These are phyloP conservation scores for Scaptomyza montana DNA, from an alignment of 1,140 invertebrate species.

Conservation along the genomic window DNA sequence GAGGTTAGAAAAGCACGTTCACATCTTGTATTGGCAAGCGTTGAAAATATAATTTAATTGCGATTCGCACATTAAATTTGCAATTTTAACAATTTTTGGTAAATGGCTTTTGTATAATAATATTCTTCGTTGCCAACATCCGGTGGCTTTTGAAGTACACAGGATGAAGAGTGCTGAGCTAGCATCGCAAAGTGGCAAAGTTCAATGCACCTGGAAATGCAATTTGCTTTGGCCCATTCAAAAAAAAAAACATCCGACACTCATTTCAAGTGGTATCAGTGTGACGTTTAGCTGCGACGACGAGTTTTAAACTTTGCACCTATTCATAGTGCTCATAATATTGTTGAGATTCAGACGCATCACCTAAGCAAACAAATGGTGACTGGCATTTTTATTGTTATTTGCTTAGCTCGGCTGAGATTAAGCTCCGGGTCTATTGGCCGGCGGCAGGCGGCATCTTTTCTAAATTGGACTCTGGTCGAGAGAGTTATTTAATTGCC, in stretches of 20 bases:
- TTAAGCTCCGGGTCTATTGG: neutral
- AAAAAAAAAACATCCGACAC: slow-evolving; percentile 11
- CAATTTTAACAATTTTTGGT: neutral
- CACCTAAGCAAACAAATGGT: slow-evolving; percentile 20
- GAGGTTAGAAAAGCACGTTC: slow-evolving; percentile 4
- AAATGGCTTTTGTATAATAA: neutral
- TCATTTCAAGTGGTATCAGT: slow-evolving; percentile 38
- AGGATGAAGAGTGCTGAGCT: neutral
- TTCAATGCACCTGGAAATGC: slow-evolving; percentile 70
- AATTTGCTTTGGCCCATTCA: slow-evolving; percentile 41
- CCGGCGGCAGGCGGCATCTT: slow-evolving; percentile 51
- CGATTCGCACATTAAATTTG: neutral
- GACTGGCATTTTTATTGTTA: slow-evolving; percentile 45
- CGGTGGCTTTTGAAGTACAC: neutral
- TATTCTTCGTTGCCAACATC: neutral
- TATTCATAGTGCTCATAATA: neutral
- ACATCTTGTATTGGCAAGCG: neutral
- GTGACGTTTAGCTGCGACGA: slow-evolving; percentile 35
- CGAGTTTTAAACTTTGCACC: slow-evolving; percentile 30
- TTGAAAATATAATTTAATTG: slow-evolving; percentile 4
- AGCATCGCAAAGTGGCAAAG: slow-evolving; percentile 26
- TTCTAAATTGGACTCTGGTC: slow-evolving; percentile 52
- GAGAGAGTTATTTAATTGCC: slow-evolving; percentile 50
- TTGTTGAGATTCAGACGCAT: slow-evolving; percentile 9
- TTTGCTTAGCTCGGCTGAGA: slow-evolving; percentile 24